Evolutionary conservation across 2,113 vertebrate species (phyloP).

Genomic region (Rissa tridactyla): DNA sequence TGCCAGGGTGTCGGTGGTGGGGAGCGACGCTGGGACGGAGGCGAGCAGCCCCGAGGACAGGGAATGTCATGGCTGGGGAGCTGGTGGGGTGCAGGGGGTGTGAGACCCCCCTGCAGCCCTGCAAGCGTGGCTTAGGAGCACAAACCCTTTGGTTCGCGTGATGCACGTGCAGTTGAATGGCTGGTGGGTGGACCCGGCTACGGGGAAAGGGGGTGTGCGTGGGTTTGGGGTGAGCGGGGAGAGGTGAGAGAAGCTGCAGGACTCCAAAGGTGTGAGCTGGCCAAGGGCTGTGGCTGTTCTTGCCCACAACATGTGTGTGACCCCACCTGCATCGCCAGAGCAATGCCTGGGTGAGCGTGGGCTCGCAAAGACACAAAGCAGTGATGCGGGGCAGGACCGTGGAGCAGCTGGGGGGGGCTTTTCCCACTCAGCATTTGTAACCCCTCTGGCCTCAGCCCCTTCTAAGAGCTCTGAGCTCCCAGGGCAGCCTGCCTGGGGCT

Average conservation of each 20-base stretch:
- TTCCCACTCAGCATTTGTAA: not conserved
- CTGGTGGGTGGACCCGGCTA: not conserved
- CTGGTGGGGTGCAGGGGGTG: not conserved
- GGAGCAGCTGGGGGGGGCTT: not conserved
- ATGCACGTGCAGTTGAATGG: accelerated
- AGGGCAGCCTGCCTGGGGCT: not conserved
- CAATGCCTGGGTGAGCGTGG: accelerated
- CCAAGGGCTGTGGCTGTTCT: not conserved
- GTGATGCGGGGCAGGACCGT: accelerated
- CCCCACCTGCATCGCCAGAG: accelerated
- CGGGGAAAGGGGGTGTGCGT: not conserved
- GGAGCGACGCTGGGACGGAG: not conserved
- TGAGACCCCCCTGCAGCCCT: not conserved
- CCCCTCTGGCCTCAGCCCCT: not conserved
- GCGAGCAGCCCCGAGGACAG: accelerated
- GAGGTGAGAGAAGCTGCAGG: accelerated
- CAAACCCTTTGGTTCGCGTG: not conserved
- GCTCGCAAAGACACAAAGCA: not conserved
- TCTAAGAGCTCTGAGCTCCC: accelerated
- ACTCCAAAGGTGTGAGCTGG: not conserved
- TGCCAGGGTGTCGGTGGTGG: not conserved
- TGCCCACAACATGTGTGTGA: accelerated
- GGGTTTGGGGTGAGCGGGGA: not conserved
- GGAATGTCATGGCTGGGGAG: accelerated
- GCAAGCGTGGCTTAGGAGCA: too few species aligned